Percentiles rank a stretch among this genome's conserved stretches.
phyloP scores from a whole-genome alignment of 2,113 vertebrate species.

The Raja brachyura region DNA sequence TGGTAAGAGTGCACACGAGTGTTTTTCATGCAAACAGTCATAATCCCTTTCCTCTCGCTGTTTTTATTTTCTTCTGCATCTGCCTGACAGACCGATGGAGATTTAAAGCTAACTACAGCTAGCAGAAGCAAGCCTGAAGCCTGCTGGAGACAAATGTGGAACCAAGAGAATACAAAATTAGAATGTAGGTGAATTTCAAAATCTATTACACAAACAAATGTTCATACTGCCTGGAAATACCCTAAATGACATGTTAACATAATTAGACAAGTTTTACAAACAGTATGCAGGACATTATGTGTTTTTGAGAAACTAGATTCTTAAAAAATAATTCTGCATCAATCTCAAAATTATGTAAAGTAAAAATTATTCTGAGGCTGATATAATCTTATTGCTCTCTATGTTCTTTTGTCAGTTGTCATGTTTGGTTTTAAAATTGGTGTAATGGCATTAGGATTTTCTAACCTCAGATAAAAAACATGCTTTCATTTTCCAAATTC shows the following conservation, averaged over 20 bases:
- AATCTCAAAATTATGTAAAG: not conserved
- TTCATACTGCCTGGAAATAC: not conserved
- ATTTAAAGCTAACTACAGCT: constrained; percentile 5
- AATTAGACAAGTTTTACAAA: not conserved
- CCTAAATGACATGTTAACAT: not conserved
- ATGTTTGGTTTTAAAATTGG: not conserved
- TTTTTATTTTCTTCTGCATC: constrained; percentile 19
- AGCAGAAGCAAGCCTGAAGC: not conserved
- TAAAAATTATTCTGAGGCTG: not conserved
- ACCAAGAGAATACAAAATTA: constrained; percentile 24
- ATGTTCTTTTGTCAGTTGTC: not conserved
- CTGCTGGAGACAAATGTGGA: constrained; percentile 4
- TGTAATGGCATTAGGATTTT: not conserved
- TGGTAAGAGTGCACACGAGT: not conserved
- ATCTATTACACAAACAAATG: not conserved
- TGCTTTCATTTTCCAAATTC: not conserved
- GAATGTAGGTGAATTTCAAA: constrained; percentile 15
- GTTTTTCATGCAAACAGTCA: not conserved
- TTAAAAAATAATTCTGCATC: not conserved
- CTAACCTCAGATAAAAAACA: not conserved
- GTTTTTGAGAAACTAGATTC: not conserved
- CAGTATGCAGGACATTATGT: not conserved
- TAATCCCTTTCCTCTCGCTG: not conserved
- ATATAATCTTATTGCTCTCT: not conserved
- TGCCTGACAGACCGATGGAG: constrained; percentile 3